Conservation (phyloP, 2,888 invertebrate genomes). For the Diadromus collaris region DNA sequence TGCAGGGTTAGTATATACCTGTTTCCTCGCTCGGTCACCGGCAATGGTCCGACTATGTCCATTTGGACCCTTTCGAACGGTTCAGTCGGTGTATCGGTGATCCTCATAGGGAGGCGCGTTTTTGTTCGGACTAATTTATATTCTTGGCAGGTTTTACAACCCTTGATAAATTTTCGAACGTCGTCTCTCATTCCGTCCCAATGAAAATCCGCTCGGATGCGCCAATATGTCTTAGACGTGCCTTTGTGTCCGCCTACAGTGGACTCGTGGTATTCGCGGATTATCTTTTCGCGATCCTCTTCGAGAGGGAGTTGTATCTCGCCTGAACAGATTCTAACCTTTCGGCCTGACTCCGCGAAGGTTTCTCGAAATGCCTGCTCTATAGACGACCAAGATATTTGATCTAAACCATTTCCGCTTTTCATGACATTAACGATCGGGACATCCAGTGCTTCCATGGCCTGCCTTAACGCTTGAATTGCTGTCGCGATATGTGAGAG, state of each 20-base stretch:
- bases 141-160: background rate
- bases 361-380: too few relatives aligned
- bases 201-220: background rate
- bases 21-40: constrained; percentile 43
- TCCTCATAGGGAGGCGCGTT: constrained; percentile 33
- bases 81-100: constrained; percentile 27
- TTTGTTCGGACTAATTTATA: constrained; percentile 1
- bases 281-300: background rate
- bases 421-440: background rate
- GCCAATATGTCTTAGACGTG: background rate
- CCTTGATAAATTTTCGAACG: background rate
- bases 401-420: too few relatives aligned
- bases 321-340: background rate
- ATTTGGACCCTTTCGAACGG: constrained; percentile 59
- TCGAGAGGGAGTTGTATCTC: background rate
- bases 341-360: background rate
- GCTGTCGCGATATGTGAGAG: background rate
- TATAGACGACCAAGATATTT: too few relatives aligned
- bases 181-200: background rate
- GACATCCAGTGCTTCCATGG: background rate
- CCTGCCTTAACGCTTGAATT: background rate
- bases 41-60: constrained; percentile 63
- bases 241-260: background rate
- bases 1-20: constrained; percentile 45
- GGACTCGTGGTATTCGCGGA: background rate